Base-by-base conservation (phyloP, 92 coral and sea anemone species). In the Plumapathes pennacea region DNA sequence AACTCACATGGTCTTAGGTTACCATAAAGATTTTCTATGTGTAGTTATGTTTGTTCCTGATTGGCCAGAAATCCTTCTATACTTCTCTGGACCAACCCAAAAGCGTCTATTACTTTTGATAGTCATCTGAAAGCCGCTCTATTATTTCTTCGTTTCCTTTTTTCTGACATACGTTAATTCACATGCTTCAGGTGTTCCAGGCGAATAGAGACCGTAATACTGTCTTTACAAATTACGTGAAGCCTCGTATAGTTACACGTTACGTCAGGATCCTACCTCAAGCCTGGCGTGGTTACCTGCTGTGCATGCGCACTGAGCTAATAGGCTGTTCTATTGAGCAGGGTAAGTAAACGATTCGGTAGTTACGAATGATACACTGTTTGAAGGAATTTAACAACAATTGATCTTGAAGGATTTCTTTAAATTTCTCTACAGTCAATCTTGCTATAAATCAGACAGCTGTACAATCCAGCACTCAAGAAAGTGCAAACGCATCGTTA, bases 231-330 rank as follows among this genome's bases (percentile, higher is more conserved):
- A 85, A 78, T 55, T 67, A 74, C 33, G 79, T 89, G 54, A 54
- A 72, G 2, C 80, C 80, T 64, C 85, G 96, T 10, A 72, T 91
- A 39, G 96, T 86, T 12, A 86, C 89, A 0, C 74, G 89, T 18
- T 83, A 63, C 79, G 29, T 91, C 38, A 50, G 80, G 21, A 77
- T 91, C 49, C 55, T 64, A 14, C 97, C 97, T 2, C 78, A 62
- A 46, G 71, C 89, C 3, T 71, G 50, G 52, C 81, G 71, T 15
- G 96, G 95, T 9, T 78, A 70, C 18, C 40, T 75, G 23, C 38
- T 79, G 54, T 91, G 97, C 49, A 71, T 91, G 97, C 83, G 97
- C 22, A 92, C 82, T 1, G 97, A 88, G 47, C 47, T 89, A 18
- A 62, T 77, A 25, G 97, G 97, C 24, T 91, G 97, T 45, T 65